Evolutionary conservation across 2,888 invertebrate species (phyloP).

Genomic region (Baronia brevicornis): DNA sequence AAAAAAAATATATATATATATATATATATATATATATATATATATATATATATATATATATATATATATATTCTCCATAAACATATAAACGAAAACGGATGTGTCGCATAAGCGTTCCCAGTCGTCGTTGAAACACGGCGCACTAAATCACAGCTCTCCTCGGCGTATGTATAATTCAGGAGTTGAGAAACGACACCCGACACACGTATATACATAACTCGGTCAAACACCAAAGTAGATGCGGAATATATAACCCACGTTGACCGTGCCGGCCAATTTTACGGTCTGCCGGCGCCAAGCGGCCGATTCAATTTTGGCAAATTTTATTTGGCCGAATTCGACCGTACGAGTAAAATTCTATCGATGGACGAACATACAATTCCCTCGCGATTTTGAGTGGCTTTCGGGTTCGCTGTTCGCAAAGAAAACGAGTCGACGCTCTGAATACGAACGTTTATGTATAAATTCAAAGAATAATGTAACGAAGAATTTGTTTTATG

Average conservation of each 20-base stretch:
- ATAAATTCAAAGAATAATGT: too few species aligned
- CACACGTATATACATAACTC: constrained; percentile 44
- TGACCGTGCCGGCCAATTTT: constrained; percentile 66
- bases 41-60: too few species aligned
- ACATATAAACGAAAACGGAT: constrained; percentile 48
- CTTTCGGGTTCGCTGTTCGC: constrained; percentile 31
- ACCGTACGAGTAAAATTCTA: constrained; percentile 61
- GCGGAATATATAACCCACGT: constrained; percentile 30
- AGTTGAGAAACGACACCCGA: constrained; percentile 51
- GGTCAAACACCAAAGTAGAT: constrained; percentile 56
- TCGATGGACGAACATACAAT: constrained; percentile 47
- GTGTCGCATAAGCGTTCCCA: constrained; percentile 46
- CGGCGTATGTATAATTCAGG: constrained; percentile 65
- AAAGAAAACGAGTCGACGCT: constrained; percentile 15
- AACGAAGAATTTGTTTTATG: too few species aligned
- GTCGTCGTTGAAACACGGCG: constrained; percentile 40
- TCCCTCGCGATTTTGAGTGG: constrained; percentile 44
- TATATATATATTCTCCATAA: too few species aligned
- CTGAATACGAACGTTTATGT: too few species aligned
- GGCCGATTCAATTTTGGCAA: constrained; percentile 71
- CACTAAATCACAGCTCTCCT: constrained; percentile 63
- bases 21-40: too few species aligned
- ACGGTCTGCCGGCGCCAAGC: constrained; percentile 58
- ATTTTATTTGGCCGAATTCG: constrained; percentile 67
- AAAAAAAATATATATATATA: too few species aligned